Base-by-base conservation (phyloP, 2,888 invertebrate species). In the Diloba caeruleocephala region DNA sequence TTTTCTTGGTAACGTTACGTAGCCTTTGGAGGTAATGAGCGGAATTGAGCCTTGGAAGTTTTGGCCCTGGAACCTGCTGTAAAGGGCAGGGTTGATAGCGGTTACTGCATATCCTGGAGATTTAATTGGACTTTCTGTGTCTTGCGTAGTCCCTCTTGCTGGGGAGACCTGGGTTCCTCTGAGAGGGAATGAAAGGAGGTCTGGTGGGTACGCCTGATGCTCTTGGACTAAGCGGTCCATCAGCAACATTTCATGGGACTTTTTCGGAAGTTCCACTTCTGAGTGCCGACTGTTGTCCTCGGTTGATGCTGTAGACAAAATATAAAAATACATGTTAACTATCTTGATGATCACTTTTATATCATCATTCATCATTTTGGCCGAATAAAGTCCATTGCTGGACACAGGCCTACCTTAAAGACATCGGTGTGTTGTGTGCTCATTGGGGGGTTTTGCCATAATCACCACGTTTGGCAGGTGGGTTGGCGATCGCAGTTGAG, bases 1-100 rank as follows among this genome's bases (percentile, higher is more conserved):
- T 78, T 96, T 94, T 68, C 98, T 94, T 0, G 98, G 98, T 54
- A 98, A 96, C 4, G 98, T 98, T n/a, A 97, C 97, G 85, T 97
- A 98, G 0, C 97, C 95, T 73, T 96, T 95, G 0, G 95, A 95
- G 44, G 93, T 94, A 33, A 96, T 89, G 1, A 95, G 89, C 9
- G 95, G 95, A 0, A 94, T 94, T 4, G 88, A 82, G 0, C 88
- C 87, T 73, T 92, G 93, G 74, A 94, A 94, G 64, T 95, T 96
- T 1, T 96, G 96, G 7, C 95, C 95, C 61, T 96, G 96, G 19
- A 96, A 95, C 54, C 87, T 79, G 53, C 76, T 86, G 57, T 89
- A 89, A 23, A 88, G 33, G 3, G 78, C 71, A 17, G 88, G 79
- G 37, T 88, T 88, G 1, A 86, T 80, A 5, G 83, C 65, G 1